Evolutionary conservation across 2,113 vertebrate species (phyloP).

Genomic region (Ceyx margarethae): DNA sequence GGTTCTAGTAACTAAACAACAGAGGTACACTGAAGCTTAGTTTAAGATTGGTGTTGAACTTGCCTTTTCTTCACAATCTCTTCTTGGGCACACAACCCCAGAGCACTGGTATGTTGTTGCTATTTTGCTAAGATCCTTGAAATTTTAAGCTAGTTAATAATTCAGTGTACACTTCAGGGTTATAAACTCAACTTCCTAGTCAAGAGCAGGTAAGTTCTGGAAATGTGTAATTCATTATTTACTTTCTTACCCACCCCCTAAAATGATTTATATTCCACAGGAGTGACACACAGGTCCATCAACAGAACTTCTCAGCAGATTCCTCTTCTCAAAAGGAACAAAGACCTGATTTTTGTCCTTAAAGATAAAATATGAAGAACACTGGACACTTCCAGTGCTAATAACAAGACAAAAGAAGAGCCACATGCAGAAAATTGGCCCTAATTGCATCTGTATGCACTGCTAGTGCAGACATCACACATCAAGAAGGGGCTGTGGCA

Average conservation of each 20-base stretch:
- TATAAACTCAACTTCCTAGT: neutral
- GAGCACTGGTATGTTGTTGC: fast-evolving
- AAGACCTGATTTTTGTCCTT: neutral
- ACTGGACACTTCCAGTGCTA: neutral
- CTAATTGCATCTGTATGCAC: neutral
- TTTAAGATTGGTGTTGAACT: fast-evolving
- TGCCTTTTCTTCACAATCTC: neutral
- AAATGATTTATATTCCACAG: neutral
- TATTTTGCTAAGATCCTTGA: neutral
- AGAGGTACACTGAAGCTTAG: neutral
- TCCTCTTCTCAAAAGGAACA: fast-evolving
- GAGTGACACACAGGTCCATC: neutral
- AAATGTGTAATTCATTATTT: neutral
- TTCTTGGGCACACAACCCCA: fast-evolving
- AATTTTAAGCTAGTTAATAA: neutral
- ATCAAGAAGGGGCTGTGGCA: fast-evolving
- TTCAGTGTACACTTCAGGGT: neutral
- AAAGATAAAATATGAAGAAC: neutral
- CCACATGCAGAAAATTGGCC: neutral
- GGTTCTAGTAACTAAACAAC: fast-evolving
- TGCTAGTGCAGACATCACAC: neutral
- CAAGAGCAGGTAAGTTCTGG: neutral
- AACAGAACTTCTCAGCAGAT: neutral
- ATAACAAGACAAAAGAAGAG: neutral
- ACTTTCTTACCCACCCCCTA: neutral